A percentile compares a stretch with the other conserved stretches of the same genome.
Evolutionary conservation across 2,113 vertebrate species (phyloP).

Genomic region (Coptodon rendalli): DNA sequence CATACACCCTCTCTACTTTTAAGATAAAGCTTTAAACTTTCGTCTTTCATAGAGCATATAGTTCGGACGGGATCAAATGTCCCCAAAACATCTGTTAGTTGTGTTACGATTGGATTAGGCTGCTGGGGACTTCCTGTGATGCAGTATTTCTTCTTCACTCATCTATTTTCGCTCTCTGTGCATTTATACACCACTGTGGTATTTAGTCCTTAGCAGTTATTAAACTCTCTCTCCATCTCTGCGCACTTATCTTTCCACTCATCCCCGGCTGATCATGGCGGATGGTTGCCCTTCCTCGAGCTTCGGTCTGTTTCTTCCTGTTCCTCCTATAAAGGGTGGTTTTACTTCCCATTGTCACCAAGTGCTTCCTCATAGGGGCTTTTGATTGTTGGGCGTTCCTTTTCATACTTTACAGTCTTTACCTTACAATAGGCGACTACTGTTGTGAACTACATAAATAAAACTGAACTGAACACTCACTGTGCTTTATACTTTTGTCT

Average conservation of each 20-base stretch:
- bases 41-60: background rate
- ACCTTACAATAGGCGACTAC: background rate
- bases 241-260: fast-evolving
- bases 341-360: background rate
- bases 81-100: background rate
- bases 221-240: fast-evolving
- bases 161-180: background rate
- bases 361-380: background rate
- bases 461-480: background rate
- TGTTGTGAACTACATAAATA: background rate
- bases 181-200: background rate
- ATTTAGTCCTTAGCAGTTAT: background rate
- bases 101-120: background rate
- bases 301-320: background rate
- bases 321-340: background rate
- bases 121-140: background rate
- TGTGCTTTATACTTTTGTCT: background rate
- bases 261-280: fast-evolving
- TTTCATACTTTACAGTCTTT: background rate
- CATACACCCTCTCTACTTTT: background rate
- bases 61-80: fast-evolving
- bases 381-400: background rate
- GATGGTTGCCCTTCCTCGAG: background rate
- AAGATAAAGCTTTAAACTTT: background rate
- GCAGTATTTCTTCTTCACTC: background rate